These are phyloP conservation scores for Phymatocera aterrima DNA, from an alignment of 2,888 invertebrate genomes.

Conservation along the genomic window DNA sequence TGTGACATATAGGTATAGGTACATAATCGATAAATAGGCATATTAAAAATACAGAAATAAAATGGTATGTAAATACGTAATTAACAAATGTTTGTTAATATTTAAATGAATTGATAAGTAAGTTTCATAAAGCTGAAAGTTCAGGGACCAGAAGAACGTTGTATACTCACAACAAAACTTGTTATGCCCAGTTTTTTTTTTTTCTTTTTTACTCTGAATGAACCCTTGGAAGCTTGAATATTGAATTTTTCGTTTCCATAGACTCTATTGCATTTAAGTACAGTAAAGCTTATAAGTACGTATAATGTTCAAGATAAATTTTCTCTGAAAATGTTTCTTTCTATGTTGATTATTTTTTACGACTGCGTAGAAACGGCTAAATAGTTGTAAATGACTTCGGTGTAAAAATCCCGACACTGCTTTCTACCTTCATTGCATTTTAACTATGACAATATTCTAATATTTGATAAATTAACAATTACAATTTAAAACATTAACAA, in stretches of 20 bases:
- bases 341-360: neutral
- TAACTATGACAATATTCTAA: slow-evolving; percentile 49
- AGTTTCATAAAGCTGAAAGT: neutral
- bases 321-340: neutral
- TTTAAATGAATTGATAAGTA: neutral
- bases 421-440: slow-evolving; percentile 49
- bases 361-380: neutral
- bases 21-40: slow-evolving; percentile 13
- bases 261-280: neutral
- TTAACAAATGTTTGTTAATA: slow-evolving; percentile 14
- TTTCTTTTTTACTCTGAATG: neutral
- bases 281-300: neutral
- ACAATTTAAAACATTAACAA: slow-evolving; percentile 56
- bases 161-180: neutral
- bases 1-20: neutral
- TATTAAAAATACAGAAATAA: slow-evolving; percentile 22
- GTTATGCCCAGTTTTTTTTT: neutral
- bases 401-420: slow-evolving; percentile 52
- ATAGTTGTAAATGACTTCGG: neutral
- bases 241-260: neutral
- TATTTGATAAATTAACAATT: slow-evolving; percentile 55
- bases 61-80: neutral
- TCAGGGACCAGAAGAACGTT: slow-evolving; percentile 12
- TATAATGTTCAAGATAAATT: neutral
- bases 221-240: neutral